Percentiles rank a stretch among this genome's conserved stretches.
Evolutionary conservation across 2,888 invertebrate genomes (phyloP).

Genomic region (Meteorus colon): DNA sequence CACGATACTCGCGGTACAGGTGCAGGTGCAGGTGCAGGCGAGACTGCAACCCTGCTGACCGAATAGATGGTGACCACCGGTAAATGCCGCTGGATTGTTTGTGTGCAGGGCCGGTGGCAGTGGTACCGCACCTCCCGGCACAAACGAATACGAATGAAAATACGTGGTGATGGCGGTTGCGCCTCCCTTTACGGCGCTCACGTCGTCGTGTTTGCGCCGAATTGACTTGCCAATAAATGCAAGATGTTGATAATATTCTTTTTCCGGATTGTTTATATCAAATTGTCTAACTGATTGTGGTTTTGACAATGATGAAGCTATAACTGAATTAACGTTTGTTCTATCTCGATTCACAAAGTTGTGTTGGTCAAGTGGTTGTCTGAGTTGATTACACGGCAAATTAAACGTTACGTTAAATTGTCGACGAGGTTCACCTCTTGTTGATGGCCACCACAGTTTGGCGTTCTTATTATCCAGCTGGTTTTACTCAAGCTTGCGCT

Average conservation of each 20-base stretch:
- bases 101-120: slow-evolving; percentile 67
- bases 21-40: slow-evolving; percentile 68
- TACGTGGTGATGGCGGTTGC: slow-evolving; percentile 71
- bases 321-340: slow-evolving; percentile 30
- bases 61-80: slow-evolving; percentile 61
- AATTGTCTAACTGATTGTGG: slow-evolving; percentile 37
- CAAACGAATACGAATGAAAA: slow-evolving; percentile 73
- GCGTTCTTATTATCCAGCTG: slow-evolving; percentile 41
- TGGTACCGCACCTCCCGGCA: slow-evolving; percentile 72
- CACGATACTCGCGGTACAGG: slow-evolving; percentile 65
- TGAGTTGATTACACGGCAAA: slow-evolving; percentile 39
- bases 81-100: slow-evolving; percentile 60
- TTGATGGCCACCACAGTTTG: slow-evolving; percentile 69
- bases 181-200: slow-evolving; percentile 63
- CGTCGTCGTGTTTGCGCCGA: slow-evolving; percentile 51
- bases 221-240: slow-evolving; percentile 47
- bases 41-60: slow-evolving; percentile 67
- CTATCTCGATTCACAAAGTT: slow-evolving; percentile 35
- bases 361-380: slow-evolving; percentile 35
- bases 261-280: slow-evolving; percentile 15
- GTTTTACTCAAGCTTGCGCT: slow-evolving; percentile 20
- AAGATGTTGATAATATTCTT: slow-evolving; percentile 46
- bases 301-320: slow-evolving; percentile 38
- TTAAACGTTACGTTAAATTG: slow-evolving; percentile 47
- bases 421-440: slow-evolving; percentile 51